Conservation (phyloP, 2,888 invertebrate genomes). For the Leucophora obtusa region DNA sequence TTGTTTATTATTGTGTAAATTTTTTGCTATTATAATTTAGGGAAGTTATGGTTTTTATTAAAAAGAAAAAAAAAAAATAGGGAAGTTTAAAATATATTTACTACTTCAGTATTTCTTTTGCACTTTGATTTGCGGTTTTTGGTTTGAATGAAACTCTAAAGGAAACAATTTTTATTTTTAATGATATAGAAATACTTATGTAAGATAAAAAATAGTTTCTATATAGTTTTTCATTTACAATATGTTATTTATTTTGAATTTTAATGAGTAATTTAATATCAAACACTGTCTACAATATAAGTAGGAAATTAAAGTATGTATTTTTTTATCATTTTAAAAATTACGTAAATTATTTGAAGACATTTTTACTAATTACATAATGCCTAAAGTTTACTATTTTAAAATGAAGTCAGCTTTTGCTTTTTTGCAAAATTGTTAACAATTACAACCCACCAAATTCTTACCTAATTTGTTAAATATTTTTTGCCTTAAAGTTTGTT, state of each 20-base stretch:
- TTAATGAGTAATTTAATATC: constrained; percentile 3
- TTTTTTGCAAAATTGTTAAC: neutral
- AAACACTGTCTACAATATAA: neutral
- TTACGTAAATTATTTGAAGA: neutral
- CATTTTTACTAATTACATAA: neutral
- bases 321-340: neutral
- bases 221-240: neutral
- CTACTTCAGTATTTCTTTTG: neutral
- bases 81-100: constrained; percentile 5
- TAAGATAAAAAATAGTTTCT: neutral
- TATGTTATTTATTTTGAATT: neutral
- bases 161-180: neutral
- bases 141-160: neutral
- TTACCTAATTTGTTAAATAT: neutral
- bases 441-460: neutral
- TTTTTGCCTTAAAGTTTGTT: neutral
- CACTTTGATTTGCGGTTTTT: neutral
- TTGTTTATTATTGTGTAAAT: constrained; percentile 6
- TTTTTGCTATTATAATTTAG: constrained; percentile 1
- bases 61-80: neutral
- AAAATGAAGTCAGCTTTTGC: neutral
- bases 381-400: neutral
- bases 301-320: neutral
- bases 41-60: constrained; percentile 4
- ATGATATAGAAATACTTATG: neutral